Conservation (phyloP, 2,797 vertebrate genomes). For the Novumbra hubbsi region DNA sequence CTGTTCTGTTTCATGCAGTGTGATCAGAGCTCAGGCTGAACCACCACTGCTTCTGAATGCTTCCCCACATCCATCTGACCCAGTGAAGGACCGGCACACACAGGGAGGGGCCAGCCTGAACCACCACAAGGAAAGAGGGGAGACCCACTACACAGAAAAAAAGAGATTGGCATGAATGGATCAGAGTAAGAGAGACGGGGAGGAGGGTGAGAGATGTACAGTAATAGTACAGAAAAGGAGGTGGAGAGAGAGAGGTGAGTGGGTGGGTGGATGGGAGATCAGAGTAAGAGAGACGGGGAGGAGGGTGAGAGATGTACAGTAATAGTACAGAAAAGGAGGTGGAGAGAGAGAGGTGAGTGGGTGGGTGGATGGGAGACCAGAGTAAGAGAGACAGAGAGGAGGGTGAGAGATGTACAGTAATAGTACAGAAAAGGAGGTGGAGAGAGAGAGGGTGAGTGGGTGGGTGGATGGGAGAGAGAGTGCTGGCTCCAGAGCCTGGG, state of each 20-base stretch:
- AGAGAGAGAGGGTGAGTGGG: constrained; percentile 15
- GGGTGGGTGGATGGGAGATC: background rate
- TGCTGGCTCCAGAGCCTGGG: constrained; percentile 38
- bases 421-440: background rate
- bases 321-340: background rate
- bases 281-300: background rate
- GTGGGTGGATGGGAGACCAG: background rate
- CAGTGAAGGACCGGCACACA: background rate
- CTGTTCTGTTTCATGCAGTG: background rate
- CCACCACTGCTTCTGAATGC: background rate
- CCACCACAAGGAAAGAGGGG: background rate
- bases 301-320: background rate
- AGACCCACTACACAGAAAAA: background rate
- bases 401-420: background rate
- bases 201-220: background rate
- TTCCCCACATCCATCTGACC: background rate
- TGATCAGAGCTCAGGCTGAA: background rate
- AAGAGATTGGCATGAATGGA: background rate
- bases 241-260: background rate
- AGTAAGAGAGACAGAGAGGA: background rate
- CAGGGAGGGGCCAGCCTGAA: background rate
- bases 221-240: background rate
- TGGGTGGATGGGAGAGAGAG: constrained; percentile 7
- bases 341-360: background rate
- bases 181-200: background rate